Evolutionary conservation across 2,888 invertebrate genomes (phyloP), one percentile per base, ranked within the genome.

Genomic region (Pyrocoelia pectoralis): DNA sequence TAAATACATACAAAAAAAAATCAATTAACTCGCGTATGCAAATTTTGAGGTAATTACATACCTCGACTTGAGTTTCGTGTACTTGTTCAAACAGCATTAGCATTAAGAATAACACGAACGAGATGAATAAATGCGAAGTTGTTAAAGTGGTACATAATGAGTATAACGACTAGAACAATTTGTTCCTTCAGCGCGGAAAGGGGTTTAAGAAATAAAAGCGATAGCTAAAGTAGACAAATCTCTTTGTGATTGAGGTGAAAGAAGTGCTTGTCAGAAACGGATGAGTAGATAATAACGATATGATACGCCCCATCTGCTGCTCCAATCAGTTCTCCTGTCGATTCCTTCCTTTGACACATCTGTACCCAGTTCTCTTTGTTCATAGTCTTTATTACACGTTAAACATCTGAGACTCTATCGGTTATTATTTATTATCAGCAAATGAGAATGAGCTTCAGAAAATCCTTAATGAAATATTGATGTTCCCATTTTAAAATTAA

Each of bases 291-390:
- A 77, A 77, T 76, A 76, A 75, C 72, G 72, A 72, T 65, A 69
- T 75, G 76, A 76, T 76, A 74, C 74, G 73, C 74, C 74, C 76
- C 76, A 76, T 76, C 76, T 77, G 76, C 74, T 72, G 73, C 75
- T 72, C 74, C 76, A 76, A 77, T 77, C 77, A 75, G 74, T 74
- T 72, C 73, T 72, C 68, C 74, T 74, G 73, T 76, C 75, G 75
- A 73, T 74, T 73, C 74, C 73, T 73, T 74, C 70, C 73, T 70
- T 68, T 65, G 60, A 59, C 65, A 65, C 65, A 65, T 65, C 60
- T 65, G 65, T 58, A 64, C 58, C 49, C 50, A 46, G 46, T 46
- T 38, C 64, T 64, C 64, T 64, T 64, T 64, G 64, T 64, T 64
- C 59, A 53, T 56, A 52, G 59, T 50, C 64, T 24, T 64, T 64